Evolutionary conservation across 1,140 invertebrate genomes (phyloP).

Genomic region (Notospermus geniculatus): DNA sequence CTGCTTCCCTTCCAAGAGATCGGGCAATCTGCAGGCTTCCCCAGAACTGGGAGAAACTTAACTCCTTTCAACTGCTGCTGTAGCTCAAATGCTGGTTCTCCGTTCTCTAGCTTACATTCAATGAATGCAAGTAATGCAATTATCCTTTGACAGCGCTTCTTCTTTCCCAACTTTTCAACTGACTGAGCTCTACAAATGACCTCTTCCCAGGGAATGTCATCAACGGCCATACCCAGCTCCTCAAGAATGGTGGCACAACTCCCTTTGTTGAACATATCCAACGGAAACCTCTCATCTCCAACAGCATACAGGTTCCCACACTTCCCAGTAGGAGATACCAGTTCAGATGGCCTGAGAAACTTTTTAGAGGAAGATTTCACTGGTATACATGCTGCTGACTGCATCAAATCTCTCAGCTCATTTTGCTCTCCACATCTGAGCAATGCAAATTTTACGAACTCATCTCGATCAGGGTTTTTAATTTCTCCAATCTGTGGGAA

Average conservation of each 20-base stretch:
- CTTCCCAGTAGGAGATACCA: constrained; percentile 11
- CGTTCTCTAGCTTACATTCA: too few species aligned
- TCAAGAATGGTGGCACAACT: constrained; percentile 5
- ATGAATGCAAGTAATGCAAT: too few species aligned
- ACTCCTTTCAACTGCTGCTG: not conserved
- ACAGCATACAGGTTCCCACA: constrained; percentile 19
- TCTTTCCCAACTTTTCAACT: too few species aligned
- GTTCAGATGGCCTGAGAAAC: not conserved
- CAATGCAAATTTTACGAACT: too few species aligned
- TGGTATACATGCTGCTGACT: constrained; percentile 18
- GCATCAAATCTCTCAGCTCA: constrained; percentile 18
- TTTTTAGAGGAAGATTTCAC: constrained; percentile 10
- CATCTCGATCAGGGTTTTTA: too few species aligned
- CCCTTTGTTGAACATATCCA: constrained; percentile 10
- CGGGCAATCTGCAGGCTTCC: not conserved
- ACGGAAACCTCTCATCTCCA: constrained; percentile 16
- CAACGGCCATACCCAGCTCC: constrained; percentile 25
- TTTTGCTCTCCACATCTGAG: too few species aligned
- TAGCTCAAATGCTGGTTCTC: too few species aligned
- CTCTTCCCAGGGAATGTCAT: too few species aligned
- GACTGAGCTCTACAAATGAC: too few species aligned
- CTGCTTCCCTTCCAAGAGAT: not conserved
- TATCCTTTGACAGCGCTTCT: too few species aligned
- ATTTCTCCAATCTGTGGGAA: too few species aligned
- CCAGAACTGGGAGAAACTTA: constrained; percentile 1